Conservation (phyloP, 2,888 invertebrate genomes). For the Drosophila recens region DNA sequence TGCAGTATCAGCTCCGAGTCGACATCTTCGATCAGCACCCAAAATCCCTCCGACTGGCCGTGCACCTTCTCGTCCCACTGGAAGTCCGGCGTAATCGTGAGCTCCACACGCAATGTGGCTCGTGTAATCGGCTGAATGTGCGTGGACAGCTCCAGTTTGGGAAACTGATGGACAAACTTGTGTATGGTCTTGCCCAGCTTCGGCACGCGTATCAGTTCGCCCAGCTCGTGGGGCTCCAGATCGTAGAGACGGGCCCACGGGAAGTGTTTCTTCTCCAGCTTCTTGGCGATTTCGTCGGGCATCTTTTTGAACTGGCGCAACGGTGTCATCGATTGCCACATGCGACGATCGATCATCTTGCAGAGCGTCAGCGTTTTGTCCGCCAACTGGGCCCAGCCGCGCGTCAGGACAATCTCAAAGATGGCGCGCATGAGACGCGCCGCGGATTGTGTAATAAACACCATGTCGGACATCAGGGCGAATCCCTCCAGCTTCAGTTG, state of each 20-base stretch:
- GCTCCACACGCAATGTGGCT: slow-evolving; percentile 96
- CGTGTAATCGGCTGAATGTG: slow-evolving; percentile 99
- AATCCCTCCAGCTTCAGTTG: slow-evolving; percentile 99
- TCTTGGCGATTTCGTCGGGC: slow-evolving; percentile 98
- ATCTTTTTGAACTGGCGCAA: slow-evolving; percentile 98
- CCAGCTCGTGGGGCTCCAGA: slow-evolving; percentile 98
- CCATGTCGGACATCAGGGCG: slow-evolving; percentile 99
- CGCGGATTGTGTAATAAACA: slow-evolving; percentile 99
- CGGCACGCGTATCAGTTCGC: slow-evolving; percentile 88
- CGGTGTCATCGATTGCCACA: slow-evolving; percentile 99
- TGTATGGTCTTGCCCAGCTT: slow-evolving; percentile 94
- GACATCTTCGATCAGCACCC: slow-evolving; percentile 95
- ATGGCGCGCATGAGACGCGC: slow-evolving; percentile 97
- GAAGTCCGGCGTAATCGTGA: slow-evolving; percentile 99
- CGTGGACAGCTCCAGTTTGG: slow-evolving; percentile 97
- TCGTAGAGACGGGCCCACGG: slow-evolving; percentile 98
- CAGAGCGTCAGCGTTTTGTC: slow-evolving; percentile 98
- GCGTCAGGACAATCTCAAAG: slow-evolving; percentile 96
- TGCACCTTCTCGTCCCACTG: slow-evolving; percentile 99
- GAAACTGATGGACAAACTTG: slow-evolving; percentile 95
- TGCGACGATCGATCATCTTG: slow-evolving; percentile 99
- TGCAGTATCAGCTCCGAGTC: slow-evolving; percentile 96
- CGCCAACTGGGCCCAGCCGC: slow-evolving; percentile 98
- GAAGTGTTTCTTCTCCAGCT: slow-evolving; percentile 98
- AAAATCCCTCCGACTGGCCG: slow-evolving; percentile 93